phyloP scores from a whole-genome alignment of 2,797 vertebrate genomes.

The Diplodus puntazzo region DNA sequence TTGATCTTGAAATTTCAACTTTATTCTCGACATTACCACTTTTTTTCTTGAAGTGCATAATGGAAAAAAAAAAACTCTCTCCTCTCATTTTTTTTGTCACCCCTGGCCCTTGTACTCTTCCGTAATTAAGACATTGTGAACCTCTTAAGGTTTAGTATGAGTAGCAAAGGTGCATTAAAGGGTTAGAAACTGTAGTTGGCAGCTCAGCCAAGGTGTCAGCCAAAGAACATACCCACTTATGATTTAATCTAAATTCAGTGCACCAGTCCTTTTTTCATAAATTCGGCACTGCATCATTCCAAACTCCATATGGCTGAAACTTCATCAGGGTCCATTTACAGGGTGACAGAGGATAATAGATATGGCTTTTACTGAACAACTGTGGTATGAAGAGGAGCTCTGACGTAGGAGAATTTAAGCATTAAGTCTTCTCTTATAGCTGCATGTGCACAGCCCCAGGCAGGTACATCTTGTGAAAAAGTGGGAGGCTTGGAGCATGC shows the following conservation, averaged over 20 bases:
- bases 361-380: neutral
- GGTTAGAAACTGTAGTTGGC: no score
- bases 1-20: no score
- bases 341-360: neutral
- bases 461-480: constrained; percentile 25
- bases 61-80: no score
- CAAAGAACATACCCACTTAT: neutral
- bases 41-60: no score
- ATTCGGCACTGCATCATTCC: neutral
- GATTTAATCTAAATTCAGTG: neutral
- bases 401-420: constrained; percentile 13
- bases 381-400: neutral
- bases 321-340: neutral
- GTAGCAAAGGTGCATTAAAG: neutral
- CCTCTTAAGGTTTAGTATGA: neutral
- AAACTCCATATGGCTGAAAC: neutral
- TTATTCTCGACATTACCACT: no score
- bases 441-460: constrained; percentile 21
- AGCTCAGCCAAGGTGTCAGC: neutral
- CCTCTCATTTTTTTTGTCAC: no score
- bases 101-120: no score
- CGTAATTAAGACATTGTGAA: neutral
- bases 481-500: constrained; percentile 48
- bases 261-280: neutral
- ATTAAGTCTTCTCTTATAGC: constrained; percentile 7